Conservation (phyloP, 2,797 vertebrate genomes). For the Loriculus beryllinus region DNA sequence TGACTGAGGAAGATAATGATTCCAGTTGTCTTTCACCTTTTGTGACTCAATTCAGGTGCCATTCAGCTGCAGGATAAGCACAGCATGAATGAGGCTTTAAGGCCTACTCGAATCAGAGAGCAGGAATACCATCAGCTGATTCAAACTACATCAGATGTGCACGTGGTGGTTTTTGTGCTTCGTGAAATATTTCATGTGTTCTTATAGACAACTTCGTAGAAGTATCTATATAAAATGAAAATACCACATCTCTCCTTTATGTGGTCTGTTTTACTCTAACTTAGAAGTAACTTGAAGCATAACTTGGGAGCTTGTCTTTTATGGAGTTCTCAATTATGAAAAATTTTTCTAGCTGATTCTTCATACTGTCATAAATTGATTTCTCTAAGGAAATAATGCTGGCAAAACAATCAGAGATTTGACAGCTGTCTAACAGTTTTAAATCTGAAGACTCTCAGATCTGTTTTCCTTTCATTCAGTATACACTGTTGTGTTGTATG, state of each 20-base stretch:
- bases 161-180: neutral
- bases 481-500: neutral
- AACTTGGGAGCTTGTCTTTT: neutral
- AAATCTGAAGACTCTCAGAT: neutral
- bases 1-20: neutral
- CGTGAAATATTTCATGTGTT: neutral
- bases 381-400: constrained; percentile 2
- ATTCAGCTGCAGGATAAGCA: neutral
- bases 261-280: neutral
- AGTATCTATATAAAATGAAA: neutral
- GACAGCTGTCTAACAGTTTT: neutral
- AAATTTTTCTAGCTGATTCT: constrained; percentile 17
- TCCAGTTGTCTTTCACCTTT: neutral
- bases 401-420: neutral
- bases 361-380: neutral
- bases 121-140: neutral
- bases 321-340: neutral
- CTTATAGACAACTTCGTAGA: neutral
- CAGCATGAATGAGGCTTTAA: neutral
- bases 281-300: neutral
- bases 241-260: neutral
- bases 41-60: neutral
- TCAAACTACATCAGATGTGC: neutral
- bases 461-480: neutral
- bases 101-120: neutral